These are phyloP conservation scores for Helicoverpa armigera DNA, from an alignment of 1,140 invertebrate genomes.

Conservation along the genomic window DNA sequence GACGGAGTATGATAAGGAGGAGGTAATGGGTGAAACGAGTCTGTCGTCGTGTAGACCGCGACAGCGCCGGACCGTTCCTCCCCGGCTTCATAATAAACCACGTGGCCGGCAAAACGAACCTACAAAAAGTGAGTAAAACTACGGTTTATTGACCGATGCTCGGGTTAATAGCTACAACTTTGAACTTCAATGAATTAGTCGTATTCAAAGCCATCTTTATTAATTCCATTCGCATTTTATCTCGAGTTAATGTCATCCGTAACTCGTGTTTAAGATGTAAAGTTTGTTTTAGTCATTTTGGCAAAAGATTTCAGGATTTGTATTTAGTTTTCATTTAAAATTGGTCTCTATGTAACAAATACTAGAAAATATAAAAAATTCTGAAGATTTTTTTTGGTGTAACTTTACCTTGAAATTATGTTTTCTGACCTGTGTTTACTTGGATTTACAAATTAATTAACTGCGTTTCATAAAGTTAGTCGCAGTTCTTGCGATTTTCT, in stretches of 20 bases:
- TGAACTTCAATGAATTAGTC: constrained; percentile 1
- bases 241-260: neutral
- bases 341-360: neutral
- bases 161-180: constrained; percentile 25
- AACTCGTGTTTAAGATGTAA: neutral
- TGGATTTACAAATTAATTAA: too few relatives aligned
- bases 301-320: neutral
- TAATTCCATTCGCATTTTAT: neutral
- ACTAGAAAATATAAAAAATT: too few relatives aligned
- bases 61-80: constrained; percentile 69
- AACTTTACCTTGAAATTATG: neutral
- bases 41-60: constrained; percentile 78
- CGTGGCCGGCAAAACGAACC: constrained; percentile 74
- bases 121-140: constrained; percentile 70
- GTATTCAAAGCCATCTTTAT: neutral
- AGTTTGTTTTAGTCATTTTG: constrained; percentile 11
- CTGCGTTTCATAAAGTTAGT: too few relatives aligned
- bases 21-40: constrained; percentile 51
- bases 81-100: constrained; percentile 62
- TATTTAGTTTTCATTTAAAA: neutral
- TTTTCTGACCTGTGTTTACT: too few relatives aligned
- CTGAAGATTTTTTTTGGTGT: too few relatives aligned
- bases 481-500: too few relatives aligned
- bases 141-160: constrained; percentile 34
- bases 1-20: constrained; percentile 60